Conservation (phyloP, 1,140 invertebrate species). For the Caenorhabditis remanei region DNA sequence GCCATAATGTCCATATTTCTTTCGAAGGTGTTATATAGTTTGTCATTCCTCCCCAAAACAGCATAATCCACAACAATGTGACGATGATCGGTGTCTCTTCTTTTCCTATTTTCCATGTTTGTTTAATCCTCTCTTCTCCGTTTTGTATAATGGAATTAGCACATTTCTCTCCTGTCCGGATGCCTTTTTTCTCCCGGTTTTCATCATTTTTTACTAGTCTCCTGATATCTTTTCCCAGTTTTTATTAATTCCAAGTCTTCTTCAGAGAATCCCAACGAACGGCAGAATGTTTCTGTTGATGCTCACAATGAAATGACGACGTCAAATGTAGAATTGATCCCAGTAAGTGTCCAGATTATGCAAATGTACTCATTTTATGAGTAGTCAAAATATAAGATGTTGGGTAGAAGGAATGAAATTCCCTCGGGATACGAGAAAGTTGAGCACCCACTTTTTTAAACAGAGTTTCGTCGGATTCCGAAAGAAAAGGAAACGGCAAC, state of each 20-base stretch:
- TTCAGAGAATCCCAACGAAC: conserved; percentile 25
- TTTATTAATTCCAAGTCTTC: neutral
- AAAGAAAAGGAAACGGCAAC: conserved; percentile 11
- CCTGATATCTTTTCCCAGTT: neutral
- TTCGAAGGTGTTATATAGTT: conserved; percentile 1
- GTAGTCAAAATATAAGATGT: neutral
- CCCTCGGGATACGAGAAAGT: neutral
- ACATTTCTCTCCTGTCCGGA: neutral
- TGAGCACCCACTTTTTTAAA: conserved; percentile 37
- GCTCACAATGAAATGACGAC: conserved; percentile 45
- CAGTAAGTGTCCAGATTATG: conserved; percentile 49
- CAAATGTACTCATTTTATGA: conserved; percentile 54
- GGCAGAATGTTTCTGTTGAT: conserved; percentile 32
- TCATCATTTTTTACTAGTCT: neutral
- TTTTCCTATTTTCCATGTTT: conserved; percentile 7
- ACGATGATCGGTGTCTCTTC: neutral
- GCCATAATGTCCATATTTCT: neutral
- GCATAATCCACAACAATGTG: conserved; percentile 30
- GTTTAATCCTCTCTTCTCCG: conserved; percentile 27
- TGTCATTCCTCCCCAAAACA: neutral
- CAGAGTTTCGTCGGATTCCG: conserved; percentile 9
- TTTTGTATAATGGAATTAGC: conserved; percentile 50
- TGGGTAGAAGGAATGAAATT: neutral
- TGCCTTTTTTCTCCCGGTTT: conserved; percentile 2
- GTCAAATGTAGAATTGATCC: conserved; percentile 44